Base-by-base conservation (phyloP, 1,140 invertebrate genomes). In the Muscidifurax raptorellus region DNA sequence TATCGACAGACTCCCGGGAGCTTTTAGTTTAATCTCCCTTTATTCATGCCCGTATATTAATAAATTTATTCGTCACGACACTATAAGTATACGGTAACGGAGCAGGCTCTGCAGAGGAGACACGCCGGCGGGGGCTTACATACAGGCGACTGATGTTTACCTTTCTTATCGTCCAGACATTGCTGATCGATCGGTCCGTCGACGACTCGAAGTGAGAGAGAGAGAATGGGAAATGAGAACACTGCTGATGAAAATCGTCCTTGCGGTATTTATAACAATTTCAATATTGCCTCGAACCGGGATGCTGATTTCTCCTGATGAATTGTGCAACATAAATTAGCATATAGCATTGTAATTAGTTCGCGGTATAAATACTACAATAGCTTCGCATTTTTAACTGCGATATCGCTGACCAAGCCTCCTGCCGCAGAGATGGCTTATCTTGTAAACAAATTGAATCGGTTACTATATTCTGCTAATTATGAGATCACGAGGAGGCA, bases 81-180 rank as follows among this genome's bases (percentile, higher is more conserved):
- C n/a, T 59, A 59, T 6, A 22, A 6, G 22, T 18, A 2, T 6
- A 6, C 52, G 52, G 52, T 6, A 22, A 6, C 44, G 15, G 52
- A 18, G 15, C 52, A 59, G 52, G 18, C 15, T 22, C 52, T n/a
- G n/a, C n/a, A 22, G 18, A 59, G 47, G 47, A 52, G 47, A 52
- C 47, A 4, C 52, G 52, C 7, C 36, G 36, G 36, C 5, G 36
- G 9, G 36, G 32, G 28, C 71, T 74, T 36, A n/a, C 25, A n/a
- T n/a, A n/a, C n/a, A n/a, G n/a, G 44, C 76, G 30, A 7, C 13
- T 64, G n/a, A n/a, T n/a, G 44, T 78, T 78, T 64, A 18, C n/a
- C 76, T 78, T 30, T 64, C 76, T 78, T 78, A 78, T 78, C 28
- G 25, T 30, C 52, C 13, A 78, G 52, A 78, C 59, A 18, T 28